phyloP scores from a whole-genome alignment of 2,797 vertebrate species.

The Sebastiscus albofasciatus region DNA sequence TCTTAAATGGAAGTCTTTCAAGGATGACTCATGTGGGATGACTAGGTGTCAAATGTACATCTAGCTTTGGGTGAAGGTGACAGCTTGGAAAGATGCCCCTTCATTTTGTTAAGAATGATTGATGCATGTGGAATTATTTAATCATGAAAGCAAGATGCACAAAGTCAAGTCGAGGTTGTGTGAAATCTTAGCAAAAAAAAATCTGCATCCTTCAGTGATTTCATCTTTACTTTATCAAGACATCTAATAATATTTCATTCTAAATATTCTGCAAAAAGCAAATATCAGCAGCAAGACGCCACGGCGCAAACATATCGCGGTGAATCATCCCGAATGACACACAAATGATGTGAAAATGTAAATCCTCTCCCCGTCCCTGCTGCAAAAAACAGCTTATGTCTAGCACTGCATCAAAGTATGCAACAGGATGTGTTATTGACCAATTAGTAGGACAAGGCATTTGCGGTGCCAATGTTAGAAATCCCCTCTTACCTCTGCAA shows the following conservation, averaged over 20 bases:
- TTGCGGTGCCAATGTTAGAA: conserved; percentile 37
- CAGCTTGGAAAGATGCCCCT: conserved; percentile 19
- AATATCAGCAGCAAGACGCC: background rate
- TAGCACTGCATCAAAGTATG: conserved; percentile 25
- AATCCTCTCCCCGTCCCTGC: conserved; percentile 4
- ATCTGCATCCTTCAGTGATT: background rate
- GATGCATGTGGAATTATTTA: conserved; percentile 1
- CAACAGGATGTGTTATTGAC: conserved; percentile 41
- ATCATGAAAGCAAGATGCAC: background rate
- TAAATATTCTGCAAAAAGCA: background rate
- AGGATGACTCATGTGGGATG: conserved; percentile 47
- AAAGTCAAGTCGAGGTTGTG: background rate
- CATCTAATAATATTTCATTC: background rate
- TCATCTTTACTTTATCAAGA: background rate
- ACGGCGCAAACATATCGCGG: background rate
- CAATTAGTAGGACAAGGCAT: conserved; percentile 53
- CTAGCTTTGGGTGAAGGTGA: conserved; percentile 19
- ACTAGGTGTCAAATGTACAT: conserved; percentile 23
- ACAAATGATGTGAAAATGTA: conserved; percentile 15
- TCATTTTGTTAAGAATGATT: conserved; percentile 5
- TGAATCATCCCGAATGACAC: conserved; percentile 13
- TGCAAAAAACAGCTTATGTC: conserved; percentile 15
- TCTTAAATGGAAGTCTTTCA: conserved; percentile 11
- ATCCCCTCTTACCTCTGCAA: conserved; percentile 48
- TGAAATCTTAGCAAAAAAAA: background rate